A percentile compares a stretch with the other conserved stretches of the same genome.
Evolutionary conservation across 2,113 vertebrate genomes (phyloP).

Genomic region (Formicarius rufipectus): DNA sequence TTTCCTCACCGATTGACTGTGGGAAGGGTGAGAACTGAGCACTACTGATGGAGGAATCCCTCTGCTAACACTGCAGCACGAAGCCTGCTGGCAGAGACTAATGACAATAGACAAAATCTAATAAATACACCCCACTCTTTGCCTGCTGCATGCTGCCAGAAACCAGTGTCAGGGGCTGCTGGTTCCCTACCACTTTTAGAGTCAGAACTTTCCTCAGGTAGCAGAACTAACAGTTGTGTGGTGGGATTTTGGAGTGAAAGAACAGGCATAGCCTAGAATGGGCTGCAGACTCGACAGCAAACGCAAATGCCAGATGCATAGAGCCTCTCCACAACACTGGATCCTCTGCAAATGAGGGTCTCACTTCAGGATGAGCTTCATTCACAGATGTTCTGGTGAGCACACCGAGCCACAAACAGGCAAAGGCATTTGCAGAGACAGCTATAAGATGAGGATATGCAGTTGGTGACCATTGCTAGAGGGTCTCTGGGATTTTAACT

Average conservation of each 20-base stretch:
- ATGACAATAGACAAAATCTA: background rate
- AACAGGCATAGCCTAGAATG: background rate
- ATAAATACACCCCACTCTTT: background rate
- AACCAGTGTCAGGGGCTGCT: background rate
- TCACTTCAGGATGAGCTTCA: background rate
- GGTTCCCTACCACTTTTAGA: background rate
- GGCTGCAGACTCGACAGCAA: background rate
- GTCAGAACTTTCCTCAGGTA: background rate
- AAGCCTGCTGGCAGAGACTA: background rate
- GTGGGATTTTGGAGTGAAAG: background rate
- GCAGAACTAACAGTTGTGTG: accelerated
- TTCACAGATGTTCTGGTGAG: background rate
- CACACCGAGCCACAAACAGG: background rate
- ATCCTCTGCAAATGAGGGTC: background rate
- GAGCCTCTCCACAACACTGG: background rate
- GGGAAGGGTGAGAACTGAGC: background rate
- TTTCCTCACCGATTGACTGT: background rate
- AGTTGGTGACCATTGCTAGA: background rate
- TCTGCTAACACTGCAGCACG: background rate
- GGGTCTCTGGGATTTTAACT: background rate
- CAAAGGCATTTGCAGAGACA: background rate
- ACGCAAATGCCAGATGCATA: background rate
- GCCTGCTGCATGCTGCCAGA: background rate
- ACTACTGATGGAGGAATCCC: background rate
- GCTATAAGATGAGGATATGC: background rate